These are phyloP conservation scores for Caenorhabditis latens DNA, from an alignment of 1,140 invertebrate genomes.

Conservation along the genomic window DNA sequence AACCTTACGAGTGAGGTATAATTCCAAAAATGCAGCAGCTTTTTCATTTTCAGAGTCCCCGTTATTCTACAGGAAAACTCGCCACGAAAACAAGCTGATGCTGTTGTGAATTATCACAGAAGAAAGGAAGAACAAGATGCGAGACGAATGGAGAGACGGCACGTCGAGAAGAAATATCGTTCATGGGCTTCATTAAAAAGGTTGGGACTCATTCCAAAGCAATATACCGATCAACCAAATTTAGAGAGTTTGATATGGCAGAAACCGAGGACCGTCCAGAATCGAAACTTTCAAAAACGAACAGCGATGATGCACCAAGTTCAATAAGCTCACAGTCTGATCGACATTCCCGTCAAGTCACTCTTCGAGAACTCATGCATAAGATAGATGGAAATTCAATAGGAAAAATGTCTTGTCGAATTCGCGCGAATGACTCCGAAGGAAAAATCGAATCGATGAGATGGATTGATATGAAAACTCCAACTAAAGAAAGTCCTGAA, in stretches of 20 bases:
- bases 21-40: neutral
- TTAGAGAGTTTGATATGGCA: slow-evolving; percentile 36
- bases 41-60: slow-evolving; percentile 1
- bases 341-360: neutral
- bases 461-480: slow-evolving; percentile 18
- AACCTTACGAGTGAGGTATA: slow-evolving; percentile 4
- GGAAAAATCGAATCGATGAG: neutral
- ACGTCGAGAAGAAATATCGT: slow-evolving; percentile 22
- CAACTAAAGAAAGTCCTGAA: neutral
- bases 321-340: neutral
- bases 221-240: neutral
- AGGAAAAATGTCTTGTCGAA: slow-evolving; percentile 3
- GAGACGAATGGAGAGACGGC: slow-evolving; percentile 9
- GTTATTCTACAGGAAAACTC: slow-evolving; percentile 15
- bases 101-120: neutral
- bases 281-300: neutral
- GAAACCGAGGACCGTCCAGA: neutral
- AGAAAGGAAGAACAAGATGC: slow-evolving; percentile 29
- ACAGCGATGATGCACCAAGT: neutral
- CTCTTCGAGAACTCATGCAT: neutral
- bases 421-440: neutral
- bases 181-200: slow-evolving; percentile 39
- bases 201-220: neutral
- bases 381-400: neutral
- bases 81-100: slow-evolving; percentile 27